These are phyloP conservation scores for Amaurobius ferox DNA, from an alignment of 2,888 invertebrate genomes.

Conservation along the genomic window DNA sequence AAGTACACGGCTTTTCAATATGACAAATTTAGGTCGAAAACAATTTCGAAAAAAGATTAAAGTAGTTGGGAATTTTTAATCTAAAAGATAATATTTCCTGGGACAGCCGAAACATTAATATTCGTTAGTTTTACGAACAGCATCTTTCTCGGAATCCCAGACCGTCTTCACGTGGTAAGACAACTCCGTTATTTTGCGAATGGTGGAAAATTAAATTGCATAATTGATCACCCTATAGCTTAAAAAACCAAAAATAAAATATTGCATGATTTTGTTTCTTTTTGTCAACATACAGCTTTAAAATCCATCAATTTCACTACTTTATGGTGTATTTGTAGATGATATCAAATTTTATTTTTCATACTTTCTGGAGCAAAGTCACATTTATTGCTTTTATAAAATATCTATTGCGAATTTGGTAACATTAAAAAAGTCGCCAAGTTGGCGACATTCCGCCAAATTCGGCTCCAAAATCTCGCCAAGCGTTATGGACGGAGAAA, in stretches of 20 bases:
- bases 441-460: no score
- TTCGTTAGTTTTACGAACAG: not conserved
- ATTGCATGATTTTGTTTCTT: constrained; percentile 6
- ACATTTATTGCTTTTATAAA: no score
- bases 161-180: not conserved
- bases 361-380: not conserved
- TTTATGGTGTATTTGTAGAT: not conserved
- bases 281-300: constrained; percentile 31
- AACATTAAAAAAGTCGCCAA: no score
- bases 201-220: constrained; percentile 2
- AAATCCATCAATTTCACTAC: constrained; percentile 62
- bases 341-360: constrained; percentile 18
- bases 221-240: constrained; percentile 67
- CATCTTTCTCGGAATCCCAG: not conserved
- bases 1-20: not conserved
- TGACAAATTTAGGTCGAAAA: constrained; percentile 9
- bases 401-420: no score
- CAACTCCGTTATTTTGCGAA: not conserved
- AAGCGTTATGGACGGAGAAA: no score
- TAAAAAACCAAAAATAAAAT: constrained; percentile 49
- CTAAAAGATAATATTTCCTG: not conserved
- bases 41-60: not conserved
- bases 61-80: not conserved
- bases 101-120: not conserved
- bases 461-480: no score